Base-by-base conservation (phyloP, 2,113 vertebrate genomes). In the Acanthisitta chloris region DNA sequence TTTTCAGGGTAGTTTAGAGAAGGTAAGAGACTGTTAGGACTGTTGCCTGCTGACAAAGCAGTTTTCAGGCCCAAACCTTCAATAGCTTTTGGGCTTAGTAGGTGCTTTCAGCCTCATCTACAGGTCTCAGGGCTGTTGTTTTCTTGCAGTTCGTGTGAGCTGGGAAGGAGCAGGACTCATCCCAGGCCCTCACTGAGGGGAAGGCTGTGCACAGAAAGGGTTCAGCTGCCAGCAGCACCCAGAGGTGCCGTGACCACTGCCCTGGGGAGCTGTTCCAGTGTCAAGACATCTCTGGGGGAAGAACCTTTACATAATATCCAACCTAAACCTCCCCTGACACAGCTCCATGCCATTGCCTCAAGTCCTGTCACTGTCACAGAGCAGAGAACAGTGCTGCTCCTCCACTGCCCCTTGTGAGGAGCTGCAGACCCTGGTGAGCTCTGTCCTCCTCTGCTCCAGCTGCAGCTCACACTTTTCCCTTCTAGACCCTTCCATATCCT, bases 231-330 rank as follows among this genome's bases (percentile, higher is more conserved):
- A 55, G 20, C 9, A 79, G 79, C 66, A 88, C 28, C 26, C 69
- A 36, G 48, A 43, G 64, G 67, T 66, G 76, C 76, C 0, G 17
- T 34, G 74, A 8, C 65, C 85, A 71, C 46, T 58, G 42, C 66
- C 76, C 86, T 81, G 85, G 76, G 74, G 20, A 80, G 66, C 57
- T 80, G 66, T 26, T 36, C 67, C 67, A 72, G 43, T 88, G 86
- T 43, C 78, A 23, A 51, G 34, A 31, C 81, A 49, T 48, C 67
- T 81, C 59, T 65, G 77, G 33, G 38, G 33, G 26, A 43, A 45
- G 28, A 79, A 4, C 24, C 40, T 64, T 71, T 29, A 18, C 29
- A 24, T 58, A 23, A 11, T 8, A 1, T 21, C 19, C 85, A 79
- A 3, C 65, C n/a, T 46, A 5, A 17, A 0, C 64, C 64, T 61